A percentile compares a stretch with the other conserved stretches of the same genome.
These are phyloP conservation scores for Riparia riparia DNA, from an alignment of 2,113 vertebrate genomes.

Conservation along the genomic window DNA sequence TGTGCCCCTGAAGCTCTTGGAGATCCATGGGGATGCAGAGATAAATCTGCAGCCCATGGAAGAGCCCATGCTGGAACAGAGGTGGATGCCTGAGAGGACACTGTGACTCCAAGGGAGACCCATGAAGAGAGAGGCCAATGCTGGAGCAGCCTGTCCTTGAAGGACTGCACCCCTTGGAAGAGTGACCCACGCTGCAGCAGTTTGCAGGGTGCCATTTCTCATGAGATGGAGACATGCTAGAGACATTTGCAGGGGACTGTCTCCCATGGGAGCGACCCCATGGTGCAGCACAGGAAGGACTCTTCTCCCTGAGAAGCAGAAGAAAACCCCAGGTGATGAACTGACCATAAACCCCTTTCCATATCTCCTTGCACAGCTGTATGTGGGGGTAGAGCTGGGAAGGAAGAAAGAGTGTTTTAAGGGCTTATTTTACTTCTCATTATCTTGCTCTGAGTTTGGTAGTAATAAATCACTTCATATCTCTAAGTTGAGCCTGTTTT, in stretches of 20 bases:
- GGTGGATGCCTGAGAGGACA: background rate
- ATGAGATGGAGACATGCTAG: fast-evolving
- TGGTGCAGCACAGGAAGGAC: fast-evolving
- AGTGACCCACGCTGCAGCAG: background rate
- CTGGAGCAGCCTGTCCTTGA: background rate
- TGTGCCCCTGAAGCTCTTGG: background rate
- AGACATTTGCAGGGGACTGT: fast-evolving
- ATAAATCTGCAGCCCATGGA: background rate
- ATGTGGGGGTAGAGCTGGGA: fast-evolving
- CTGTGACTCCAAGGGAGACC: background rate
- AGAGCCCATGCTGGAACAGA: fast-evolving
- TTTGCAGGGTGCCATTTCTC: background rate
- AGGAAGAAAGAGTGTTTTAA: background rate
- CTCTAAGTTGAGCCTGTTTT: background rate
- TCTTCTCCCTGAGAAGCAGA: background rate
- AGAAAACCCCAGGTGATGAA: background rate
- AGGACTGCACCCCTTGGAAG: background rate
- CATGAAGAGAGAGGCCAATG: fast-evolving
- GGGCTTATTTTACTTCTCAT: background rate
- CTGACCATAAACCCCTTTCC: background rate
- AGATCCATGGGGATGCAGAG: fast-evolving
- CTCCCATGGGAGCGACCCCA: fast-evolving
- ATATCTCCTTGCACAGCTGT: fast-evolving
- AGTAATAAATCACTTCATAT: background rate
- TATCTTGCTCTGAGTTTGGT: background rate